Evolutionary conservation across 2,797 vertebrate species (phyloP), one percentile per base, ranked within the genome.

Genomic region (Chaunax sp.): DNA sequence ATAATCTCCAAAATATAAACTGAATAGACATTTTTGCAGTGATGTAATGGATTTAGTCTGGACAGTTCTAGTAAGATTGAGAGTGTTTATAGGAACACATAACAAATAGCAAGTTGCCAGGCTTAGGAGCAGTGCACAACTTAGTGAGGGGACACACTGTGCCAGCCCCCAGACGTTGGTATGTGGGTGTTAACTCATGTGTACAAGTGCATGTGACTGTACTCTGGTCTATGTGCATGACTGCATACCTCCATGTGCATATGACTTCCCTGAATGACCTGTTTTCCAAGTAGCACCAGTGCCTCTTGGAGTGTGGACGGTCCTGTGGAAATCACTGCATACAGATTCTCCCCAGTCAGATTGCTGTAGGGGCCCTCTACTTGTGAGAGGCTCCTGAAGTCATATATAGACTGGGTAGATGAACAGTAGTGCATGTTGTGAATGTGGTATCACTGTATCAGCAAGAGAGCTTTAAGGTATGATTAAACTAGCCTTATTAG

Each of bases 191-290:
- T 18, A 35, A 30, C 5, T 30, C 1, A 7, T 64, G 19, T 35
- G 5, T 45, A 30, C 1, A 0, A 18, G 23, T 40, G 46, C 38
- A 45, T 33, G 49, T 71, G 72, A 66, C 53, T 75, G 37, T 30
- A 30, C 41, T 35, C 45, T 57, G 4, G 47, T 49, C n/a, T 43
- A 0, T 37, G 55, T 55, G 38, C 57, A 43, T 25, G n/a, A 45
- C 13, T 44, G n/a, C 43, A 74, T 20, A 43, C 59, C 59, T 64
- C 69, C 51, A 7, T 44, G 45, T 61, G 18, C 53, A 25, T 65
- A 46, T 75, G 47, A 71, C 78, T 82, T 49, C 71, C 70, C 58
- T 67, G 57, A 68, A 74, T 81, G 53, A 72, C 71, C 62, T 53
- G 69, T 64, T 77, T 85, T 85, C 72, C 33, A 51, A 65, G 66